Evolutionary conservation across 2,888 invertebrate genomes (phyloP).

Genomic region (Enchytraeus crypticus): DNA sequence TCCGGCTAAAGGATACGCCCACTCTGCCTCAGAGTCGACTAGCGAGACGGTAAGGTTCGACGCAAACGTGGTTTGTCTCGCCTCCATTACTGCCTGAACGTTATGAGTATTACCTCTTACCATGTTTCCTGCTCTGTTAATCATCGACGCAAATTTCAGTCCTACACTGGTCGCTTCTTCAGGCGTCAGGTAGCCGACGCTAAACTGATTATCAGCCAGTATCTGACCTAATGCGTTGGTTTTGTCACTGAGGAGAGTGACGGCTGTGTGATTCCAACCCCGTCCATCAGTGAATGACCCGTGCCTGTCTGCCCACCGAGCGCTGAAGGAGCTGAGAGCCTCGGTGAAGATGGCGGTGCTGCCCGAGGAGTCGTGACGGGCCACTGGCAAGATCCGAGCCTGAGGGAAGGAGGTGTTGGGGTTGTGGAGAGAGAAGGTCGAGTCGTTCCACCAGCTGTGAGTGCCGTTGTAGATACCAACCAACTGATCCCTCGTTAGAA

Average conservation of each 20-base stretch:
- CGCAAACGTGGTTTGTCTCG: background rate
- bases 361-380: conserved; percentile 39
- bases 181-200: conserved; percentile 37
- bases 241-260: conserved; percentile 3
- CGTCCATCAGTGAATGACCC: conserved; percentile 32
- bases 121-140: conserved; percentile 29
- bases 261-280: background rate
- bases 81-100: conserved; percentile 30
- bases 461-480: conserved; percentile 40
- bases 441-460: conserved; percentile 34
- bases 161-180: conserved; percentile 27
- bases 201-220: conserved; percentile 23
- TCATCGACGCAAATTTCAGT: conserved; percentile 28
- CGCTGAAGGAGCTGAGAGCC: conserved; percentile 32
- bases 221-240: conserved; percentile 18
- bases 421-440: conserved; percentile 11
- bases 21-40: conserved; percentile 20
- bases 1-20: conserved; percentile 36
- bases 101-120: conserved; percentile 22
- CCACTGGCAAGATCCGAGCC: conserved; percentile 33
- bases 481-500: conserved; percentile 31
- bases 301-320: conserved; percentile 30
- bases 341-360: conserved; percentile 31
- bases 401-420: conserved; percentile 10
- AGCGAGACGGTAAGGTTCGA: conserved; percentile 23